These are phyloP conservation scores for Hirundo rustica DNA, from an alignment of 2,797 vertebrate genomes.

Conservation along the genomic window DNA sequence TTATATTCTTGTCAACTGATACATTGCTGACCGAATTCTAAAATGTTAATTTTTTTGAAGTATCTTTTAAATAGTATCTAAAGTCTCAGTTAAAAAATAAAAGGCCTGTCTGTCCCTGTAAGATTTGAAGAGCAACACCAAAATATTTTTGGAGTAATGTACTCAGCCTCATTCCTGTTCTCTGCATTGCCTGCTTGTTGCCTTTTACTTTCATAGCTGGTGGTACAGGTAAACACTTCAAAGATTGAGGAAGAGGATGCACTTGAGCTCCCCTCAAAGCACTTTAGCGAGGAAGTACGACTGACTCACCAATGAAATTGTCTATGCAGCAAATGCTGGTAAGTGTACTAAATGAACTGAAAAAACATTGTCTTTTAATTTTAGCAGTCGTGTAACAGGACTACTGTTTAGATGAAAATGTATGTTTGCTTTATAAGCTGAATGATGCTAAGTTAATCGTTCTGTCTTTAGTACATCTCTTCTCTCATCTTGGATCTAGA, in stretches of 20 bases:
- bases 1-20: neutral
- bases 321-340: conserved; percentile 63
- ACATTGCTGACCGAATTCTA: neutral
- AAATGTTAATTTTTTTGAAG: neutral
- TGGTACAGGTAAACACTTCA: conserved; percentile 66
- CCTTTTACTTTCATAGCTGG: conserved; percentile 64
- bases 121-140: neutral
- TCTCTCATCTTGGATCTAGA: neutral
- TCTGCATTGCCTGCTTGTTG: conserved; percentile 62
- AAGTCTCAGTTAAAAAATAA: neutral
- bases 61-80: neutral
- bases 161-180: conserved; percentile 43
- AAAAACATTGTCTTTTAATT: conserved; percentile 8
- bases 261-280: conserved; percentile 63
- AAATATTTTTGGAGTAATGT: conserved; percentile 10
- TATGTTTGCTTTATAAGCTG: conserved; percentile 5
- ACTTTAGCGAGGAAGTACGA: conserved; percentile 65
- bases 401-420: neutral
- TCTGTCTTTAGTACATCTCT: neutral
- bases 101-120: neutral
- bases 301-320: conserved; percentile 59
- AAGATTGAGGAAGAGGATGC: conserved; percentile 66
- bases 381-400: neutral
- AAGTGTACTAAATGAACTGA: conserved; percentile 47
- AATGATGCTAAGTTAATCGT: neutral